Evolutionary conservation across 2,113 vertebrate genomes (phyloP).

Genomic region (Illadopsis cleaveri): DNA sequence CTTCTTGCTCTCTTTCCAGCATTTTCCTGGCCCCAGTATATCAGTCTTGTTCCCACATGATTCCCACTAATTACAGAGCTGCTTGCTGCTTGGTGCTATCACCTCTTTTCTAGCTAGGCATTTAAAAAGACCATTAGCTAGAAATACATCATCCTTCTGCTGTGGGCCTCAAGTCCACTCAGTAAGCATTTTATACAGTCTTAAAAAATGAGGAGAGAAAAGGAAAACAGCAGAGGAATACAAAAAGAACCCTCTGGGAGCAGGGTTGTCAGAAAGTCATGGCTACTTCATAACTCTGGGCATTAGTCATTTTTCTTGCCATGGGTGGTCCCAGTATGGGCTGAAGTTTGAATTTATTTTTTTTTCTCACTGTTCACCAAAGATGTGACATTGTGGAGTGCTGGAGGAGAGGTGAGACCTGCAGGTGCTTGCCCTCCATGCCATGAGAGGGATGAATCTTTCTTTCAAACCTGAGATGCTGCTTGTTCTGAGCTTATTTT

Average conservation of each 20-base stretch:
- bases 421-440: neutral
- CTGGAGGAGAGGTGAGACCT: neutral
- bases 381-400: neutral
- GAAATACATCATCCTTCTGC: conserved; percentile 60
- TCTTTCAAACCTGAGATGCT: neutral
- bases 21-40: neutral
- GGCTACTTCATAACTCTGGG: conserved; percentile 51
- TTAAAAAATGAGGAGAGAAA: conserved; percentile 60
- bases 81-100: conserved; percentile 28
- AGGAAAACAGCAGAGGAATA: conserved; percentile 45
- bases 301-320: conserved; percentile 53
- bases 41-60: conserved; percentile 8
- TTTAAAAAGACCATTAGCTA: conserved; percentile 31
- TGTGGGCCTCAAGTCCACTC: conserved; percentile 52
- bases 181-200: conserved; percentile 49
- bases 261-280: conserved; percentile 50
- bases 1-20: neutral
- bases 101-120: conserved; percentile 1
- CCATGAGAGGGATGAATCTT: neutral
- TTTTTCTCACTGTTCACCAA: neutral
- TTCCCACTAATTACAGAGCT: conserved; percentile 57
- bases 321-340: conserved; percentile 29
- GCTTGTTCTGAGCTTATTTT: neutral
- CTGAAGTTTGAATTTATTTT: conserved; percentile 19
- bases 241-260: conserved; percentile 37